Evolutionary conservation across 2,797 vertebrate genomes (phyloP).

Genomic region (Gephyroberyx darwinii): DNA sequence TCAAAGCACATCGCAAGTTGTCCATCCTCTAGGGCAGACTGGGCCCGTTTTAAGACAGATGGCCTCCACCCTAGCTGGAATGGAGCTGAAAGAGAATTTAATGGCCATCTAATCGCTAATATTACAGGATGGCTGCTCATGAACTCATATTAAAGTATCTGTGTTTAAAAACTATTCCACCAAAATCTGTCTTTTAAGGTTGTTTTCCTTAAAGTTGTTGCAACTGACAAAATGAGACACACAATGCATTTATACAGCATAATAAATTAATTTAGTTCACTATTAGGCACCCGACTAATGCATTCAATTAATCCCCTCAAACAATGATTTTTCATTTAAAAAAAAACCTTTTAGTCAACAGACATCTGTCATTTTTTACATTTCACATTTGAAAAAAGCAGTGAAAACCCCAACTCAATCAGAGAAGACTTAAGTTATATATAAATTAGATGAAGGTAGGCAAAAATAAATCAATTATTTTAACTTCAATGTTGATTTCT

Average conservation of each 20-base stretch:
- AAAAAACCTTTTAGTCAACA: not conserved
- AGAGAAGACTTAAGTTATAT: not conserved
- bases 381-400: conserved; percentile 27
- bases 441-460: not conserved
- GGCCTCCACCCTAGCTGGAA: conserved; percentile 21
- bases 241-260: not conserved
- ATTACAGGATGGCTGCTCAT: conserved; percentile 6
- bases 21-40: conserved; percentile 17
- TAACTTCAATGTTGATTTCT: not conserved
- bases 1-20: conserved; percentile 35
- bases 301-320: not conserved
- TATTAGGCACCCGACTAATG: conserved; percentile 22
- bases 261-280: conserved; percentile 50
- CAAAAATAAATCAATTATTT: conserved; percentile 5
- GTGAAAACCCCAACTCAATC: not conserved
- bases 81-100: conserved; percentile 38
- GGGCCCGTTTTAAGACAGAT: conserved; percentile 21
- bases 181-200: not conserved
- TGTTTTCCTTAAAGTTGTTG: not conserved
- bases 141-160: conserved; percentile 18
- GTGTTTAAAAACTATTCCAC: conserved; percentile 6
- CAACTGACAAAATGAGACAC: conserved; percentile 21
- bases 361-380: conserved; percentile 11
- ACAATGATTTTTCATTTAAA: conserved; percentile 2
- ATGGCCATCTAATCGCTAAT: conserved; percentile 37